Evolutionary conservation across 2,113 vertebrate genomes (phyloP), one percentile per base, ranked within the genome.

Genomic region (Galbula dea): DNA sequence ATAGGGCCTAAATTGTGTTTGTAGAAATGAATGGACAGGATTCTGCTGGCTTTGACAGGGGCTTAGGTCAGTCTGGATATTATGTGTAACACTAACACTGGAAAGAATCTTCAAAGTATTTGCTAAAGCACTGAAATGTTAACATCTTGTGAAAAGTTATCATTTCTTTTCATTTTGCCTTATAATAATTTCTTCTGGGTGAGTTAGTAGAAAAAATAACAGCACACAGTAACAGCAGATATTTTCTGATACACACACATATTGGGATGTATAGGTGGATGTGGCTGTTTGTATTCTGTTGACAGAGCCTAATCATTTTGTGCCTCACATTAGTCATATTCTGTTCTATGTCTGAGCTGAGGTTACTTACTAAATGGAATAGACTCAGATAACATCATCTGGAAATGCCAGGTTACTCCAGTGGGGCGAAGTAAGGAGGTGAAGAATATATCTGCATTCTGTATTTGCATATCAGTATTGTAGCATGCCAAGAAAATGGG

Each of bases 141-240:
- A 91, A 87, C 54, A 94, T 90, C 88, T 92, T 62, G 12, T 86
- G 51, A 49, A 77, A 89, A 96, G 58, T 89, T 96, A 95, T 95
- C 83, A 95, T 59, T 85, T 34, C 84, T 82, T 88, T 84, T 93
- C 26, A 72, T 95, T 96, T 81, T 63, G 69, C 55, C 68, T 97
- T 80, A 43, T 95, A 94, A 94, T 94, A 5, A 68, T 95, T 83
- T 95, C 81, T 94, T 96, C 84, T 94, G 90, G 90, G 82, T 54
- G 82, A 93, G 83, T 89, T 81, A 76, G 66, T 86, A 72, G 66
- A 54, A 94, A 96, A 90, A 78, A 46, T 39, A 93, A 46, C 74
- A 94, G 68, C 84, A 78, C 83, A 24, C 76, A 93, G 71, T 71
- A 89, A 96, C 94, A 97, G 93, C 93, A 96, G 94, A 86, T 80